Evolutionary conservation across 2,888 invertebrate genomes (phyloP).

Genomic region (Lucinisca nassula): DNA sequence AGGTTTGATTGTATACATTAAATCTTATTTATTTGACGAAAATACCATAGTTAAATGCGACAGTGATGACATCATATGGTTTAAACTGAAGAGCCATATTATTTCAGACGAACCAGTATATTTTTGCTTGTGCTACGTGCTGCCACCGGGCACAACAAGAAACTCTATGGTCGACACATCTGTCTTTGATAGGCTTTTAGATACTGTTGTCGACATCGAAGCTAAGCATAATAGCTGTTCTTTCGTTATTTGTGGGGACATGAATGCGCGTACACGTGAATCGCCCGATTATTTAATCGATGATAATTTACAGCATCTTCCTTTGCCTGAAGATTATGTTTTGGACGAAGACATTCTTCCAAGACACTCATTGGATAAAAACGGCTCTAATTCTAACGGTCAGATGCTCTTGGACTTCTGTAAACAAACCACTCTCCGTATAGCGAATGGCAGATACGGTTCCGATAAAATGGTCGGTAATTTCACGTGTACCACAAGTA

Average conservation of each 20-base stretch:
- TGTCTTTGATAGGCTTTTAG: not conserved
- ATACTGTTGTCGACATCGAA: not conserved
- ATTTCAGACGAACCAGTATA: not conserved
- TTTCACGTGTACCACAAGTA: too few relatives aligned
- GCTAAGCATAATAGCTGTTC: not conserved
- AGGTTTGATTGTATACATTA: not conserved
- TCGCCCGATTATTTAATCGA: not conserved
- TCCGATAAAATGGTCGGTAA: not conserved
- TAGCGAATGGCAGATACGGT: not conserved
- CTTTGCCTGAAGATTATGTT: not conserved
- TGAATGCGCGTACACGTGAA: not conserved
- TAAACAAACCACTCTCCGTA: too few relatives aligned
- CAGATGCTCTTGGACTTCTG: too few relatives aligned
- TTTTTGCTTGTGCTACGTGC: not conserved
- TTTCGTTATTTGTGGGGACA: not conserved
- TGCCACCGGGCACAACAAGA: not conserved
- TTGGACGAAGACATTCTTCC: not conserved
- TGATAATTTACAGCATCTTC: not conserved
- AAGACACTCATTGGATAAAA: not conserved
- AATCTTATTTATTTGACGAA: not conserved
- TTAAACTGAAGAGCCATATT: not conserved
- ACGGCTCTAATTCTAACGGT: not conserved
- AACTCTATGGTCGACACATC: not conserved
- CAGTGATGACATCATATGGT: not conserved
- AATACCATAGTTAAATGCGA: not conserved